phyloP scores from a whole-genome alignment of 2,888 invertebrate species.

The Thelaira solivaga region DNA sequence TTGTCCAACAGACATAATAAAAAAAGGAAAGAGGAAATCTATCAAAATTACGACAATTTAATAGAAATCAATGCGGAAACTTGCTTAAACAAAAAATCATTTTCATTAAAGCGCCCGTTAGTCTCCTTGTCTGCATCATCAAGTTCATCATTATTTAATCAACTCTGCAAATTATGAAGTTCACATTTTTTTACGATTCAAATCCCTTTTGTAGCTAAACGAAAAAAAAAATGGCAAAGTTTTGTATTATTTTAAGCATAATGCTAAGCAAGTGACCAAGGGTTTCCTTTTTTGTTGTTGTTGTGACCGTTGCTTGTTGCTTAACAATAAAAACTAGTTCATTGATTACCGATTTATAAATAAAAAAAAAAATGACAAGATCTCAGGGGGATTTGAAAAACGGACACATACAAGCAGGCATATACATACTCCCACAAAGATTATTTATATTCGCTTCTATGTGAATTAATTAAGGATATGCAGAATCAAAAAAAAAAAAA shows the following conservation, averaged over 20 bases:
- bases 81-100: constrained; percentile 47
- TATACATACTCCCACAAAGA: not conserved
- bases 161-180: constrained; percentile 50
- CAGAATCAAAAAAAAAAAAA: too few relatives aligned
- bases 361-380: constrained; percentile 20
- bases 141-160: constrained; percentile 64
- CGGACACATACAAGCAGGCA: constrained; percentile 1
- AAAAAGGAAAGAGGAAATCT: constrained; percentile 67
- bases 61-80: constrained; percentile 64
- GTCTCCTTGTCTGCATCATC: constrained; percentile 29
- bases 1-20: constrained; percentile 44
- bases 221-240: constrained; percentile 33
- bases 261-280: constrained; percentile 61
- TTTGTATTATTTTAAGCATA: constrained; percentile 49
- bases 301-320: not conserved
- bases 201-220: constrained; percentile 52
- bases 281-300: constrained; percentile 14
- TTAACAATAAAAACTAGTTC: constrained; percentile 50
- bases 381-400: constrained; percentile 56
- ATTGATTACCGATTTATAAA: constrained; percentile 65
- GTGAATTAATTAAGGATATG: too few relatives aligned
- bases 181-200: constrained; percentile 56
- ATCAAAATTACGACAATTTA: constrained; percentile 72
- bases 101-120: constrained; percentile 5
- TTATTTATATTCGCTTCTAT: not conserved